These are phyloP conservation scores for Hapalemur alaotrensis DNA, from an alignment of 2,797 vertebrate species.

Conservation along the genomic window DNA sequence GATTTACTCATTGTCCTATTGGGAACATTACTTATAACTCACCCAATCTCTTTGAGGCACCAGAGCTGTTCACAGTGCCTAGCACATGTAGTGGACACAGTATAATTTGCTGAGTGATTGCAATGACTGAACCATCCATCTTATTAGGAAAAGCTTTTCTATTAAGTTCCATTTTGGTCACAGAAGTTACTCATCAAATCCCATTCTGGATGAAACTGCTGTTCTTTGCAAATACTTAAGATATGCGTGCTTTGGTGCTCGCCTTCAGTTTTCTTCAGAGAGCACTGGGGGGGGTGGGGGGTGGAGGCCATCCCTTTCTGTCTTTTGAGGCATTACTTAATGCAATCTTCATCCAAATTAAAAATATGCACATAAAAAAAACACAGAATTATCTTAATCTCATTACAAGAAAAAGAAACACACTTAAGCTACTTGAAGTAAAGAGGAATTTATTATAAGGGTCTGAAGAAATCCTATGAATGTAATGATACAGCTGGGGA, in stretches of 20 bases:
- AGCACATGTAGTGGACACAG: not conserved
- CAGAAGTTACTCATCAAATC: conserved; percentile 38
- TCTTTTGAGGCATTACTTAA: not conserved
- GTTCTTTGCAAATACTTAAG: conserved; percentile 33
- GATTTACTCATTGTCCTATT: not conserved
- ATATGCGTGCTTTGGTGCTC: not conserved
- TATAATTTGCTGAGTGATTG: not conserved
- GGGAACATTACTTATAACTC: conserved; percentile 6
- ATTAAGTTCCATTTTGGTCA: not conserved
- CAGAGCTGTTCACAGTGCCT: not conserved
- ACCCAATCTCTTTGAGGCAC: not conserved
- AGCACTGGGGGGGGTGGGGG: not conserved
- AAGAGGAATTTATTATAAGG: conserved; percentile 10
- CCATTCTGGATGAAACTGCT: conserved; percentile 14
- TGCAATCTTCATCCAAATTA: not conserved
- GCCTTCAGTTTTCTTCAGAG: conserved; percentile 5
- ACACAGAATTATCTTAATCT: conserved; percentile 11
- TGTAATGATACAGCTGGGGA: not conserved
- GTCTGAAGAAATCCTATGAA: not conserved
- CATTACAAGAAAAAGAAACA: not conserved
- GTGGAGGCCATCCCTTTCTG: not conserved
- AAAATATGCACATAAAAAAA: not conserved
- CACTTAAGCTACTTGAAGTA: not conserved
- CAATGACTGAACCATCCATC: not conserved
- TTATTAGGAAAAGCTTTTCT: conserved; percentile 43